Percentiles rank a stretch among this genome's conserved stretches.
Evolutionary conservation across 1,140 invertebrate genomes (phyloP).

Genomic region (Mylabris phalerata): DNA sequence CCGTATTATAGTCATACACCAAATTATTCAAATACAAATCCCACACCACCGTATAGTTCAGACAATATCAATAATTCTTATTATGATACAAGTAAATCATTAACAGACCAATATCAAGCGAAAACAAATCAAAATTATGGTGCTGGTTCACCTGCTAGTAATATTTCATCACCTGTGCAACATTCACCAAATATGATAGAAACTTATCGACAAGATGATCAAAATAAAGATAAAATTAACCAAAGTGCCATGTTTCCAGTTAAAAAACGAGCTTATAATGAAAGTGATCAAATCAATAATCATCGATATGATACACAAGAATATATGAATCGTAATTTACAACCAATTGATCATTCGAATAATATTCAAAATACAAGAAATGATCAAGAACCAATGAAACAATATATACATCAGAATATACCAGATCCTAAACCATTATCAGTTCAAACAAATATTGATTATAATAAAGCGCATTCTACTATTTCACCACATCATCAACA

Average conservation of each 20-base stretch:
- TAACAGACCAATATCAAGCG: constrained; percentile 31
- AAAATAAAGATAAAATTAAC: constrained; percentile 8
- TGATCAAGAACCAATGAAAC: constrained; percentile 10
- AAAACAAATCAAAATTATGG: constrained; percentile 30
- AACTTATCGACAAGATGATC: constrained; percentile 1
- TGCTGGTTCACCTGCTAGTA: constrained; percentile 27
- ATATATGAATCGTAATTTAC: constrained; percentile 12
- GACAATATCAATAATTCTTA: constrained; percentile 26
- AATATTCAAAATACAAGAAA: constrained; percentile 1
- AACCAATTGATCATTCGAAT: background rate
- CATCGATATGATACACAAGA: constrained; percentile 15
- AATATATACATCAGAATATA: constrained; percentile 32
- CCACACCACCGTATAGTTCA: constrained; percentile 28
- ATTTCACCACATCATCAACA: constrained; percentile 3
- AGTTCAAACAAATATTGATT: constrained; percentile 6
- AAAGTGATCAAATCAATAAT: constrained; percentile 38
- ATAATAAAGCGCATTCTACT: background rate
- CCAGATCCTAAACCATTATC: constrained; percentile 26
- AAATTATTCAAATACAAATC: constrained; percentile 37
- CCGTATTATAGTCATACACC: constrained; percentile 34
- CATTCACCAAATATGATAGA: constrained; percentile 15
- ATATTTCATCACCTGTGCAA: constrained; percentile 23
- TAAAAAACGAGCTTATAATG: constrained; percentile 55
- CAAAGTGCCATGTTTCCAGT: constrained; percentile 40
- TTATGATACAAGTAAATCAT: constrained; percentile 34